Evolutionary conservation across 2,888 invertebrate species (phyloP).

Genomic region (Silvanus unidentatus): DNA sequence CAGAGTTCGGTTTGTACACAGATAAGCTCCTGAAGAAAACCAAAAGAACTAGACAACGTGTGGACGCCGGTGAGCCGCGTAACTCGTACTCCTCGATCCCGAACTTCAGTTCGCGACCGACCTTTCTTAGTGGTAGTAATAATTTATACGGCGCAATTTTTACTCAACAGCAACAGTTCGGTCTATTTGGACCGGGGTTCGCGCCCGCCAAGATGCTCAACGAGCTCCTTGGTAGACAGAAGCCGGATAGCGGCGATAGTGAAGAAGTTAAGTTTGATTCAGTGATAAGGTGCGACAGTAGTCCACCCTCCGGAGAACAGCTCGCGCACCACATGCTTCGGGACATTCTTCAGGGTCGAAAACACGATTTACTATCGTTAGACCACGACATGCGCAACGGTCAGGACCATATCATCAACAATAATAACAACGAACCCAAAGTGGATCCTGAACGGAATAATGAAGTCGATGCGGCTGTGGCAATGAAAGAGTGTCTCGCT

Average conservation of each 20-base stretch:
- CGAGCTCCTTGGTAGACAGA: slow-evolving; percentile 77
- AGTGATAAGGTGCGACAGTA: slow-evolving; percentile 52
- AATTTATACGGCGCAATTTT: slow-evolving; percentile 80
- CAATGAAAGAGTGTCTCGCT: slow-evolving; percentile 52
- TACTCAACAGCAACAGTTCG: slow-evolving; percentile 72
- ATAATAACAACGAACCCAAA: slow-evolving; percentile 50
- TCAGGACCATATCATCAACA: slow-evolving; percentile 46
- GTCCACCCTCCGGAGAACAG: slow-evolving; percentile 52
- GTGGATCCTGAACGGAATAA: slow-evolving; percentile 38
- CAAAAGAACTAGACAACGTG: slow-evolving; percentile 91
- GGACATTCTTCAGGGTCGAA: slow-evolving; percentile 84
- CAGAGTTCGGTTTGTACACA: slow-evolving; percentile 89
- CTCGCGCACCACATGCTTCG: slow-evolving; percentile 79
- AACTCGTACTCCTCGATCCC: slow-evolving; percentile 83
- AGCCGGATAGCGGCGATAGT: slow-evolving; percentile 47
- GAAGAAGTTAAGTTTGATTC: slow-evolving; percentile 46
- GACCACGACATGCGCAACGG: slow-evolving; percentile 61
- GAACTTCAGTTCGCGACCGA: slow-evolving; percentile 71
- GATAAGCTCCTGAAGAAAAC: slow-evolving; percentile 88
- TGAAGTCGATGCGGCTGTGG: slow-evolving; percentile 28
- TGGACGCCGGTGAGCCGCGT: slow-evolving; percentile 93
- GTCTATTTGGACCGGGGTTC: slow-evolving; percentile 79
- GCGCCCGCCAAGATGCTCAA: slow-evolving; percentile 88
- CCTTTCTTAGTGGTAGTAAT: slow-evolving; percentile 69
- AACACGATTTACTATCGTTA: slow-evolving; percentile 71